phyloP scores from a whole-genome alignment of 2,797 vertebrate genomes.

The Rhinoraja longicauda region DNA sequence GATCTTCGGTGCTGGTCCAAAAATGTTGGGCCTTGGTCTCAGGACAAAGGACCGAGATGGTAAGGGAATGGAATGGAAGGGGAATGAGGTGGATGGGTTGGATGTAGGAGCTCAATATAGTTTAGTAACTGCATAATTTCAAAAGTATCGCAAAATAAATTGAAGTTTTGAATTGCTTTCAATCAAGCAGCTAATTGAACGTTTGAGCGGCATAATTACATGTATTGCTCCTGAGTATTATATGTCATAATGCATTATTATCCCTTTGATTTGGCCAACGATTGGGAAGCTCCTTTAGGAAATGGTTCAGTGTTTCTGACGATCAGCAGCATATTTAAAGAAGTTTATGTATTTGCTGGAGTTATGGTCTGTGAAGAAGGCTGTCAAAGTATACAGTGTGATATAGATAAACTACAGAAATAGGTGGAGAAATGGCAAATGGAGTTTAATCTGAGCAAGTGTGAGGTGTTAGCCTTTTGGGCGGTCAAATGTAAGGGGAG shows the following conservation, averaged over 20 bases:
- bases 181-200: not conserved
- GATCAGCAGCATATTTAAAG: not conserved
- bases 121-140: not conserved
- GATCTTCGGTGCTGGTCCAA: constrained; percentile 80
- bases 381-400: no score
- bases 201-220: no score
- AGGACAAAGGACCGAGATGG: constrained; percentile 29
- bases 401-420: no score
- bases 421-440: no score
- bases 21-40: constrained; percentile 76
- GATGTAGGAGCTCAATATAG: not conserved
- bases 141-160: not conserved
- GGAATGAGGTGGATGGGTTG: constrained; percentile 46
- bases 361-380: no score
- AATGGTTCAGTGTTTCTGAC: not conserved
- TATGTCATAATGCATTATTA: not conserved
- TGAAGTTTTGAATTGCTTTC: not conserved
- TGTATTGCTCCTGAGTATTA: not conserved
- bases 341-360: no score
- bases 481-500: no score
- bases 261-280: not conserved
- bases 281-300: not conserved
- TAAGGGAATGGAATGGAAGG: constrained; percentile 56
- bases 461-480: no score
- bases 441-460: no score